A percentile compares a stretch with the other conserved stretches of the same genome.
These are phyloP conservation scores for Ichneumoninae sp. DNA, from an alignment of 2,888 invertebrate genomes.

Conservation along the genomic window DNA sequence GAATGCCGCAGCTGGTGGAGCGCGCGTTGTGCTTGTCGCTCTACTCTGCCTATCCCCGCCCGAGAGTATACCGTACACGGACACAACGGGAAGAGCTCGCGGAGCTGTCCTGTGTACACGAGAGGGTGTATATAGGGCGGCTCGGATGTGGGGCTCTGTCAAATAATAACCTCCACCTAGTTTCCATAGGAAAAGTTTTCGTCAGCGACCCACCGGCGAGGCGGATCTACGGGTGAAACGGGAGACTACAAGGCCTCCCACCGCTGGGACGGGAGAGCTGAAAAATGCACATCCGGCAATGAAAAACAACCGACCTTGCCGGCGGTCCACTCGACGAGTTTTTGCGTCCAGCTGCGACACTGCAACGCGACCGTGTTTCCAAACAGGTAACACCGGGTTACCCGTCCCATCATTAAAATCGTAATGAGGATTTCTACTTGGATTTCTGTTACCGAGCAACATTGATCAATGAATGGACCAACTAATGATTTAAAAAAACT, in stretches of 20 bases:
- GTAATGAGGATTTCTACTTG: too few species aligned
- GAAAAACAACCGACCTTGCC: slow-evolving; percentile 67
- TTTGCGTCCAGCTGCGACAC: slow-evolving; percentile 52
- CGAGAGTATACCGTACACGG: not conserved
- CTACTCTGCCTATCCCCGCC: not conserved
- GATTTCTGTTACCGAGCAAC: too few species aligned
- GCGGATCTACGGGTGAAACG: slow-evolving; percentile 51
- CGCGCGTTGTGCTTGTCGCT: slow-evolving; percentile 31
- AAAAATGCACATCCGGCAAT: slow-evolving; percentile 59
- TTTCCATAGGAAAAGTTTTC: slow-evolving; percentile 74
- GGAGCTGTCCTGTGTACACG: slow-evolving; percentile 39
- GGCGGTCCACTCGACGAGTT: slow-evolving; percentile 71
- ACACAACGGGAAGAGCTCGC: slow-evolving; percentile 46
- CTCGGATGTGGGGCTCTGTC: slow-evolving; percentile 66
- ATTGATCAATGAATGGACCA: too few species aligned
- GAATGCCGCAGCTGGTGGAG: slow-evolving; percentile 73
- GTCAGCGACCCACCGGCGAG: slow-evolving; percentile 32
- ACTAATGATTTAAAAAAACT: not conserved
- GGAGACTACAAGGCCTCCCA: not conserved
- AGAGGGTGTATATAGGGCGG: slow-evolving; percentile 51
- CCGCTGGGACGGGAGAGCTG: not conserved
- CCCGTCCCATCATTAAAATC: too few species aligned
- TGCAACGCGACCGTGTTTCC: not conserved
- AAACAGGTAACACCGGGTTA: not conserved
- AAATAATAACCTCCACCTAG: slow-evolving; percentile 77